Conservation (phyloP, 2,888 invertebrate species). For the Yponomeuta cagnagella region DNA sequence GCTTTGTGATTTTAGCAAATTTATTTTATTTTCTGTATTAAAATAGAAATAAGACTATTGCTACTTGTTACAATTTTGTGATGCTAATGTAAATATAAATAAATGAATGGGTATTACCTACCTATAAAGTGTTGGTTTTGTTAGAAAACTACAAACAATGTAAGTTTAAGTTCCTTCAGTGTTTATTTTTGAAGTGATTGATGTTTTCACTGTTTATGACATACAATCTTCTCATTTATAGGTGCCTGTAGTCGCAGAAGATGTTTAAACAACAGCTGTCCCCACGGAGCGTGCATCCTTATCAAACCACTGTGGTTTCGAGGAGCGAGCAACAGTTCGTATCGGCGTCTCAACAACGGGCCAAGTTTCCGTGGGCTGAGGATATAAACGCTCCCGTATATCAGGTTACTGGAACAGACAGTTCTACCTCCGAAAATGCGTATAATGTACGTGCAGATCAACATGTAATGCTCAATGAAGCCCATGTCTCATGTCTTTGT, state of each 20-base stretch:
- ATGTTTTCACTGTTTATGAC: neutral
- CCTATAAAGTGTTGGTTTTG: neutral
- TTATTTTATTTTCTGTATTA: no score
- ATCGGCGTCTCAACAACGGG: conserved; percentile 63
- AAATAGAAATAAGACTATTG: no score
- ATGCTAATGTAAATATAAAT: no score
- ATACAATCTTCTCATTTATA: neutral
- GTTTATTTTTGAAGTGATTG: conserved; percentile 2
- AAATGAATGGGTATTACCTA: neutral
- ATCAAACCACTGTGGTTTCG: conserved; percentile 68
- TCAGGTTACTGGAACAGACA: conserved; percentile 63
- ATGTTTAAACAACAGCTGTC: conserved; percentile 72
- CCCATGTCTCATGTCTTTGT: neutral
- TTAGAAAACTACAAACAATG: neutral
- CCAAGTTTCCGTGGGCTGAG: conserved; percentile 68
- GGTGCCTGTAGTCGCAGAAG: conserved; percentile 21
- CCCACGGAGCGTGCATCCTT: conserved; percentile 65
- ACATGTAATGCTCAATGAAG: neutral
- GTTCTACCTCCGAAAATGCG: conserved; percentile 67
- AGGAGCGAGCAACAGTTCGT: conserved; percentile 63
- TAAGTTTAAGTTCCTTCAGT: neutral
- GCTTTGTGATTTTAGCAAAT: no score
- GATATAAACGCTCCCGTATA: conserved; percentile 55
- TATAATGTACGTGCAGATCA: conserved; percentile 51
- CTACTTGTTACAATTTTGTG: no score